Evolutionary conservation across 2,888 invertebrate species (phyloP).

Genomic region (Eucera pruinosa): DNA sequence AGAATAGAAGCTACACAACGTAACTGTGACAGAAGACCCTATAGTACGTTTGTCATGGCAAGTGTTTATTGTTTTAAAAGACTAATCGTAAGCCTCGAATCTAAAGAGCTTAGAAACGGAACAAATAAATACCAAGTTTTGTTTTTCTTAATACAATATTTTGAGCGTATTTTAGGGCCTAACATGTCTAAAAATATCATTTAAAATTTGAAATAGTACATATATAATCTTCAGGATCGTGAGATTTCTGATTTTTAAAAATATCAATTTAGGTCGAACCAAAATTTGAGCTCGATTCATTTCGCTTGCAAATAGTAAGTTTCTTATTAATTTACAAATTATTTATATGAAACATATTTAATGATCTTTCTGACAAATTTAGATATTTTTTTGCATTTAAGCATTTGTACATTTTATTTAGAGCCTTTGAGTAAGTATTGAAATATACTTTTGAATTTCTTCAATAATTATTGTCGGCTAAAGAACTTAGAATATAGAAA

Average conservation of each 20-base stretch:
- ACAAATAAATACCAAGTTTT: background rate
- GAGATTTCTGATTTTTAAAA: background rate
- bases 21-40: slow-evolving; percentile 15
- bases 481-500: no score
- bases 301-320: background rate
- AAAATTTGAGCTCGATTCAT: background rate
- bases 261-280: background rate
- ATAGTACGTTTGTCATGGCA: background rate
- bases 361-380: no score
- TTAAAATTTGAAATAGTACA: background rate
- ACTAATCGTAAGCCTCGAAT: slow-evolving; percentile 10
- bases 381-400: no score
- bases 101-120: background rate
- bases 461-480: no score
- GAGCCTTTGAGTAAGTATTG: no score
- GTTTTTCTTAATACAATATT: background rate
- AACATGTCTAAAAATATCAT: background rate
- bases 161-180: background rate
- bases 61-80: slow-evolving; percentile 36
- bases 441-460: no score
- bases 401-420: no score
- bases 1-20: slow-evolving; percentile 22
- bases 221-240: background rate
- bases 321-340: background rate
- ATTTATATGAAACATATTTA: no score